Evolutionary conservation across 2,113 vertebrate genomes (phyloP).

Genomic region (Megaleporinus macrocephalus): DNA sequence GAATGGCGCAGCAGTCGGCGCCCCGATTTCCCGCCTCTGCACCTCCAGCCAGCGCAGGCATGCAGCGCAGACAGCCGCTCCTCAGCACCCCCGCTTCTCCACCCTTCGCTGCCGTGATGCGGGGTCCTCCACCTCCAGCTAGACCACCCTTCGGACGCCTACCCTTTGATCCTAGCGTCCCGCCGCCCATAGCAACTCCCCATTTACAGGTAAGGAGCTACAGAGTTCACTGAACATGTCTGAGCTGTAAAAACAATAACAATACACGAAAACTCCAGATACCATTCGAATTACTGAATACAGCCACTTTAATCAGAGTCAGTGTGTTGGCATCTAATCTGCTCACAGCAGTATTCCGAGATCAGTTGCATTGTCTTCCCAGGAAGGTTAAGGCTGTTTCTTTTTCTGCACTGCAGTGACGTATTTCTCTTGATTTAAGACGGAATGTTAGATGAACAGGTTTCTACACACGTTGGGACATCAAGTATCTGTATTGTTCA

Average conservation of each 20-base stretch:
- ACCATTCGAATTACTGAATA: too few relatives aligned
- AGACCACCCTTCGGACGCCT: slow-evolving; percentile 84
- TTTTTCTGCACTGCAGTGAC: too few relatives aligned
- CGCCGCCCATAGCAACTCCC: slow-evolving; percentile 84
- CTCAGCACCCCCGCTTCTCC: slow-evolving; percentile 83
- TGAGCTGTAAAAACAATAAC: background rate
- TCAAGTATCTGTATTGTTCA: too few relatives aligned
- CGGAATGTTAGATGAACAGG: too few relatives aligned
- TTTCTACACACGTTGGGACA: too few relatives aligned
- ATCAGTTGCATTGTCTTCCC: too few relatives aligned
- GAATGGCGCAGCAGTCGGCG: slow-evolving; percentile 86
- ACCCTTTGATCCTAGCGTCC: slow-evolving; percentile 87
- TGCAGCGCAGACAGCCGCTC: slow-evolving; percentile 83
- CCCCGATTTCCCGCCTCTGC: slow-evolving; percentile 82
- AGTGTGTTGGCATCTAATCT: too few relatives aligned
- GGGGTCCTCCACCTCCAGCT: slow-evolving; percentile 83
- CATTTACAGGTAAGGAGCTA: slow-evolving; percentile 81
- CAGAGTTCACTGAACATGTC: background rate
- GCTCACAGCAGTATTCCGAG: too few relatives aligned
- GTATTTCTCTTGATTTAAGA: too few relatives aligned
- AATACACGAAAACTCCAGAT: too few relatives aligned
- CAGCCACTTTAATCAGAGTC: too few relatives aligned
- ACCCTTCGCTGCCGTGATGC: slow-evolving; percentile 84
- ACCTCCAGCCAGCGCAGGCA: slow-evolving; percentile 79
- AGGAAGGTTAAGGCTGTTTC: too few relatives aligned